Conservation (phyloP, 2,113 vertebrate species). For the Lepisosteus oculatus region DNA sequence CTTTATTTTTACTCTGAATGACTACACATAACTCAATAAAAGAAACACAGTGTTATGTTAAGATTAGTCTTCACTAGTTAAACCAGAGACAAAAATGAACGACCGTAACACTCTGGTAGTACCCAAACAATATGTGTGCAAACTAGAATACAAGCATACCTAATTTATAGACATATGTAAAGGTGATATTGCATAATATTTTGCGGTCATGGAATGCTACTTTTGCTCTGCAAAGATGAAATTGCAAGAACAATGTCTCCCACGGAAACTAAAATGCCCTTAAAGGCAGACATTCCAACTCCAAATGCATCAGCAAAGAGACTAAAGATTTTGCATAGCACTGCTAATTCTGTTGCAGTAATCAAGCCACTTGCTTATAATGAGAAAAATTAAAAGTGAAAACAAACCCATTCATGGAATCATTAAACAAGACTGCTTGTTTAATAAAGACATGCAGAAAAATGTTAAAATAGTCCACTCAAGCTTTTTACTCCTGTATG, state of each 20-base stretch:
- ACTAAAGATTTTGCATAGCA: neutral
- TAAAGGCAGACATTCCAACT: neutral
- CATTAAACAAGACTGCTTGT: neutral
- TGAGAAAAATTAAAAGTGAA: neutral
- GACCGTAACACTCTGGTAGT: neutral
- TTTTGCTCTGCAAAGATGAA: neutral
- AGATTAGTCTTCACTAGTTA: neutral
- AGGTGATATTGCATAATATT: slow-evolving; percentile 15
- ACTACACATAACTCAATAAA: neutral
- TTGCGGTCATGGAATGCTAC: neutral
- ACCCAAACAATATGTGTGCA: neutral
- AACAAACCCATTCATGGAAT: neutral
- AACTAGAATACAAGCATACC: neutral
- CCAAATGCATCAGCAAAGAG: neutral
- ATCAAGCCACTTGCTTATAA: neutral
- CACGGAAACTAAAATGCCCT: neutral
- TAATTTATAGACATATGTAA: neutral
- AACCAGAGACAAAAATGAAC: neutral
- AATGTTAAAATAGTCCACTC: neutral
- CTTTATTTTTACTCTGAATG: neutral
- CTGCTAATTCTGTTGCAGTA: neutral
- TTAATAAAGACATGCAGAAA: neutral
- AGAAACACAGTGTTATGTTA: neutral
- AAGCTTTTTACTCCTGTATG: too few relatives aligned
- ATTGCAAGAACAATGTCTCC: neutral